Evolutionary conservation across 2,797 vertebrate species (phyloP).

Genomic region (Cyclura pinguis): DNA sequence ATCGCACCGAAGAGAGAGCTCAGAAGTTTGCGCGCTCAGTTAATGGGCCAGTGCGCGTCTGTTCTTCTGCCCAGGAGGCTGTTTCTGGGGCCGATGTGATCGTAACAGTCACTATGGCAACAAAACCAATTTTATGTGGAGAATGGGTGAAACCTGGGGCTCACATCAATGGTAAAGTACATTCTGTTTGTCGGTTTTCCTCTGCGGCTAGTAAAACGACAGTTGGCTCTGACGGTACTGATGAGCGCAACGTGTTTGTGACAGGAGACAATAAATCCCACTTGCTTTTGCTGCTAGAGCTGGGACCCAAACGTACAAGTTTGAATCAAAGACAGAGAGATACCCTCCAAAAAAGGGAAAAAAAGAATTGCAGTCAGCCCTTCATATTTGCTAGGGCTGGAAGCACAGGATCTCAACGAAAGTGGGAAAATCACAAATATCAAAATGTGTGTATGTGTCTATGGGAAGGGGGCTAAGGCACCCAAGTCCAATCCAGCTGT

Average conservation of each 20-base stretch:
- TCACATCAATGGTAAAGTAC: constrained; percentile 90
- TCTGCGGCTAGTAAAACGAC: too few species aligned
- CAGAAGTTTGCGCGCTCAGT: constrained; percentile 81
- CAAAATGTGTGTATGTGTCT: too few species aligned
- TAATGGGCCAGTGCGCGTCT: constrained; percentile 80
- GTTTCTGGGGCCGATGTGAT: constrained; percentile 91
- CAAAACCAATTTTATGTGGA: constrained; percentile 88
- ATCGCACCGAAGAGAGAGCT: constrained; percentile 78
- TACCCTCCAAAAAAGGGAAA: too few species aligned
- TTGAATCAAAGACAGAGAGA: too few species aligned
- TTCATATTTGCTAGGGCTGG: too few species aligned
- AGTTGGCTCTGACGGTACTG: too few species aligned
- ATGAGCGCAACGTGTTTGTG: background rate
- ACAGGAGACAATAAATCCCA: too few species aligned
- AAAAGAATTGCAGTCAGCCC: too few species aligned
- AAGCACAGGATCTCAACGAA: too few species aligned
- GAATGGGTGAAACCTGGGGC: constrained; percentile 95
- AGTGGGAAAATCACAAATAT: too few species aligned
- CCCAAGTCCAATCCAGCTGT: too few species aligned
- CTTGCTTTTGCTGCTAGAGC: background rate
- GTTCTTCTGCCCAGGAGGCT: constrained; percentile 85
- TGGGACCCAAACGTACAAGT: background rate
- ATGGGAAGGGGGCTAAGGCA: too few species aligned
- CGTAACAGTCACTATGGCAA: constrained; percentile 89
- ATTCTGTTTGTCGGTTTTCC: background rate